A percentile compares a stretch with the other conserved stretches of the same genome.
Conservation (phyloP, 1,140 invertebrate species). For the Neodiprion fabricii region DNA sequence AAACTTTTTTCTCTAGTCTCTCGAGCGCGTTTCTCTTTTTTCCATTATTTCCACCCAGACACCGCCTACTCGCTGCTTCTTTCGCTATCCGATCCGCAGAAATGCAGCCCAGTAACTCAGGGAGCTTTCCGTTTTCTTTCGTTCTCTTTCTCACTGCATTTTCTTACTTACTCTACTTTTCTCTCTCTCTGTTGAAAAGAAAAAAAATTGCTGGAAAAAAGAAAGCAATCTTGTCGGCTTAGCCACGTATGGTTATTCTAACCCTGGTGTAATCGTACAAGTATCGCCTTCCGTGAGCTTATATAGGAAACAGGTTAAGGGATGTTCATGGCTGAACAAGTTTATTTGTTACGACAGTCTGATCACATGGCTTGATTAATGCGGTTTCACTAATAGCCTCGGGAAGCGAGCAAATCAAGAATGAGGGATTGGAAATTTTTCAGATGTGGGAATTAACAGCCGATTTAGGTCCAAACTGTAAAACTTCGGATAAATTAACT, state of each 20-base stretch:
- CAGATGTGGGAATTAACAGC: too few relatives aligned
- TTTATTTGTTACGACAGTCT: too few relatives aligned
- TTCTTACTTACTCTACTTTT: background rate
- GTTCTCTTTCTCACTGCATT: slow-evolving; percentile 12
- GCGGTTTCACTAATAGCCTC: too few relatives aligned
- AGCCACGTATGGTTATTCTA: slow-evolving; percentile 22
- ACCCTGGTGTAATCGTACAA: background rate
- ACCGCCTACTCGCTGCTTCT: background rate
- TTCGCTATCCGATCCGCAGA: slow-evolving; percentile 15
- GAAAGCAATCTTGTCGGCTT: slow-evolving; percentile 44
- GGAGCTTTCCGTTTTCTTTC: background rate
- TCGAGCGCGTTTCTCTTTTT: background rate
- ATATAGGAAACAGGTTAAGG: too few relatives aligned
- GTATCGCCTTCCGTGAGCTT: background rate
- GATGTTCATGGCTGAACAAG: too few relatives aligned
- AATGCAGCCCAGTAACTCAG: background rate
- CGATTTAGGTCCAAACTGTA: too few relatives aligned
- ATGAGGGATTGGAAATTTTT: too few relatives aligned
- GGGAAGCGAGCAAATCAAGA: too few relatives aligned
- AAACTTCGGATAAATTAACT: too few relatives aligned
- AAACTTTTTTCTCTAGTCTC: background rate
- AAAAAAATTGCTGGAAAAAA: slow-evolving; percentile 39
- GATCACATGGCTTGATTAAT: too few relatives aligned
- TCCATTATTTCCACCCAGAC: slow-evolving; percentile 7
- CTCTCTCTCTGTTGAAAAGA: slow-evolving; percentile 23